These are phyloP conservation scores for Peromyscus polionotus DNA, from an alignment of 2,113 vertebrate species.

Conservation along the genomic window DNA sequence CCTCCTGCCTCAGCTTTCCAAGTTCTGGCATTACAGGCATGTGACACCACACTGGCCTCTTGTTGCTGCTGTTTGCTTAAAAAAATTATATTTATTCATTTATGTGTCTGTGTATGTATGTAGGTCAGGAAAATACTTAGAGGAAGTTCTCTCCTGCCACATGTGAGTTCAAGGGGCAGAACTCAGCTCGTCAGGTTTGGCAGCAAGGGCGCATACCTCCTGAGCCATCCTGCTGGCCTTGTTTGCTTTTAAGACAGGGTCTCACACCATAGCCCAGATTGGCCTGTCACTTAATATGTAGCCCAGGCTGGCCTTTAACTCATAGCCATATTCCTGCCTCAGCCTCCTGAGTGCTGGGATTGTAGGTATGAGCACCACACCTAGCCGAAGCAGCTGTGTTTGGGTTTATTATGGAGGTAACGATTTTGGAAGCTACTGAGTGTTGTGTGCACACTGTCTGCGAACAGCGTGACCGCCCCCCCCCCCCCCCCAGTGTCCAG, in stretches of 20 bases:
- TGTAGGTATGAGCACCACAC: neutral
- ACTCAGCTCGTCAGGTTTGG: neutral
- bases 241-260: neutral
- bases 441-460: constrained; percentile 66
- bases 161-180: neutral
- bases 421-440: constrained; percentile 62
- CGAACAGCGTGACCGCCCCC: constrained; percentile 74
- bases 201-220: neutral
- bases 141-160: neutral
- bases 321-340: neutral
- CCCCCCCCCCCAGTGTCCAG: neutral
- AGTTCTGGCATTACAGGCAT: neutral
- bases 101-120: neutral
- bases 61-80: neutral
- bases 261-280: neutral
- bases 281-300: neutral
- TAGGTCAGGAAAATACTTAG: neutral
- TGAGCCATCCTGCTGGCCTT: neutral
- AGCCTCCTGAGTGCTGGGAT: neutral
- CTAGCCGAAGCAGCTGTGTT: neutral
- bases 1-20: neutral
- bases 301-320: neutral
- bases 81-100: neutral
- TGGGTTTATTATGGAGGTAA: neutral
- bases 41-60: neutral